Evolutionary conservation across 2,888 invertebrate species (phyloP), one percentile per base, ranked within the genome.

Genomic region (Heterodera filipjevi): DNA sequence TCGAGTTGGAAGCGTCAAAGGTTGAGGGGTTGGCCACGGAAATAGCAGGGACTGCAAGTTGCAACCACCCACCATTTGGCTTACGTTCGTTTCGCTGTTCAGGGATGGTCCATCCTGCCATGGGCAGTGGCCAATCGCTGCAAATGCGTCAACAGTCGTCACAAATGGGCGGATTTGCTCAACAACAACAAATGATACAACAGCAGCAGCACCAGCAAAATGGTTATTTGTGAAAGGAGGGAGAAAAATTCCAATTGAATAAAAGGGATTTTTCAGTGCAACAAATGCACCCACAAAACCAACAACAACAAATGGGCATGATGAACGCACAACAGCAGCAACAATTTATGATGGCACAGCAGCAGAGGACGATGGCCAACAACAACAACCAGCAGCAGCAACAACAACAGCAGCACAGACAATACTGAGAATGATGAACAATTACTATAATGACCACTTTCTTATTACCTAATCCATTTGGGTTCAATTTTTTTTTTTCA

Each of bases 331-430:
- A 79, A 75, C 80, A 32, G 27, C 81, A 81, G 33, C 59, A 68
- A n/a, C 80, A 72, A 49, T 46, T 66, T 39, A 73, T 70, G 71
- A 64, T 68, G 68, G 66, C 53, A 14, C 66, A 59, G 33, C 77
- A 66, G 22, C 81, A 78, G 73, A 71, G 74, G 22, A 66, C 22
- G 46, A 35, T 22, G 59, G 39, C 16, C 35, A 77, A 77, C 22
- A n/a, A n/a, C n/a, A n/a, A n/a, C n/a, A n/a, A n/a, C n/a, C 80
- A 73, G 35, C 70, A 77, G 35, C 79, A 77, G 30, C 80, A 68
- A 30, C 70, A 72, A 27, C 77, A 68, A 22, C 77, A 77, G 53
- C 77, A 68, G 35, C 68, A 68, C 2, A 32, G 68, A 19, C 68
- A 32, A 19, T 68, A 10, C 27, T 68, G 68, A 68, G n/a, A n/a